Evolutionary conservation across 2,797 vertebrate genomes (phyloP), one percentile per base, ranked within the genome.

Genomic region (Tragopan temminckii): DNA sequence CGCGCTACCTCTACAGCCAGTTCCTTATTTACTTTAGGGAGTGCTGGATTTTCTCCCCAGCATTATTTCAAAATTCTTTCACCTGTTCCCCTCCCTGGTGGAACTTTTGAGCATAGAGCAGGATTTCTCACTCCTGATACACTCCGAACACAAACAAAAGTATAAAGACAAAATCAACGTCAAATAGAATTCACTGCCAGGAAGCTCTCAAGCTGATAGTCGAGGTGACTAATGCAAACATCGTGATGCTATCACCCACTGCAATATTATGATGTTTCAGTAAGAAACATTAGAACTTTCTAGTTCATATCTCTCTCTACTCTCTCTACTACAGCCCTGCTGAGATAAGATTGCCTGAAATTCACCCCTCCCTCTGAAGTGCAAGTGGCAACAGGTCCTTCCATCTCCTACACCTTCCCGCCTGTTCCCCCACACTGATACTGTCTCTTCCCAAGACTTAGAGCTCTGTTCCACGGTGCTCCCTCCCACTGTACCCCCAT

Each of bases 241-340:
- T 19, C 0, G 0, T 25, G 25, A 57, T n/a, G 35, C 21, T 23
- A 24, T 38, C 48, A 68, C 33, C 23, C 23, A 40, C 3, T 36
- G 33, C 45, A 68, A 10, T 36, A 50, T 29, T 35, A 36, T 50
- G 7, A 46, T n/a, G 45, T 35, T 67, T 46, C 64, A 35, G 13
- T 25, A 50, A 68, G 33, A 50, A 13, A 9, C 46, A 36, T 14
- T 21, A 68, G 35, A 50, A 50, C 25, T 11, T 50, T 20, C 5
- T 29, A 14, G 18, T 63, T 31, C 13, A 7, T 31, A 7, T 38
- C 38, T 5, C 57, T 36, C 38, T 42, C 46, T 68, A n/a, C 38
- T 6, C 57, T 35, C 36, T 40, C 46, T 67, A 27, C 35, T 36
- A 62, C n/a, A 69, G 45, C 43, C 67, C 52, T 27, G 40, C 23